A percentile compares a stretch with the other conserved stretches of the same genome.
These are phyloP conservation scores for Pitta sordida DNA, from an alignment of 2,113 vertebrate genomes.

Conservation along the genomic window DNA sequence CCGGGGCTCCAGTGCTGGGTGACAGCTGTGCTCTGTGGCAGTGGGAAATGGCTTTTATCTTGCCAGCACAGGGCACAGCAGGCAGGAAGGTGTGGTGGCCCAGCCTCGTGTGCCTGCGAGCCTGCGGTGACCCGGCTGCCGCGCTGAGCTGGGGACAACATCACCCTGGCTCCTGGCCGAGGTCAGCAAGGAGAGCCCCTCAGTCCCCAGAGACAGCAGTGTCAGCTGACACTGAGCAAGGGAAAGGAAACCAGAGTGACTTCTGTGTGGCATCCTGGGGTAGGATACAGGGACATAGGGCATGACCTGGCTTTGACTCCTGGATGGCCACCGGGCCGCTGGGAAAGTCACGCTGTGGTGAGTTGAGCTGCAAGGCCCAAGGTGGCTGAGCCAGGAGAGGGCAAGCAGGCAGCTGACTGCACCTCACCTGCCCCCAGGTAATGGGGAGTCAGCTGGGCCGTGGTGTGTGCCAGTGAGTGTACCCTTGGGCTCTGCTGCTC, in stretches of 20 bases:
- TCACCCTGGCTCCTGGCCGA: not conserved
- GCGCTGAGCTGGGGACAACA: accelerated
- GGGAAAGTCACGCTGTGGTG: not conserved
- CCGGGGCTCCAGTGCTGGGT: accelerated
- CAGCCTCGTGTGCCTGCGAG: accelerated
- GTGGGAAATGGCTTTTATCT: not conserved
- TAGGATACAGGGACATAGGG: not conserved
- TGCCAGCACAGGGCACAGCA: accelerated
- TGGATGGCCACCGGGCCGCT: accelerated
- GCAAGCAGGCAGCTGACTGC: not conserved
- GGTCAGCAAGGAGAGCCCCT: not conserved
- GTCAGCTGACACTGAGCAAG: not conserved
- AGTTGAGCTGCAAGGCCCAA: not conserved
- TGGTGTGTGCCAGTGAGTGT: not conserved
- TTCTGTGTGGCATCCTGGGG: not conserved
- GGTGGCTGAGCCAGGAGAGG: not conserved
- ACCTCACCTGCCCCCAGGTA: not conserved
- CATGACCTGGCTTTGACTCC: not conserved
- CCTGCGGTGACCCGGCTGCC: accelerated
- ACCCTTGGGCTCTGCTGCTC: not conserved
- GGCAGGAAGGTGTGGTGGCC: not conserved
- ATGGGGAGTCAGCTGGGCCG: not conserved
- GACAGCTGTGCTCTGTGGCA: not conserved
- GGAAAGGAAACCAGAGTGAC: not conserved
- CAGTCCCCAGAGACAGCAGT: not conserved